Conservation (phyloP, 2,888 invertebrate species). For the Amaurobius ferox region DNA sequence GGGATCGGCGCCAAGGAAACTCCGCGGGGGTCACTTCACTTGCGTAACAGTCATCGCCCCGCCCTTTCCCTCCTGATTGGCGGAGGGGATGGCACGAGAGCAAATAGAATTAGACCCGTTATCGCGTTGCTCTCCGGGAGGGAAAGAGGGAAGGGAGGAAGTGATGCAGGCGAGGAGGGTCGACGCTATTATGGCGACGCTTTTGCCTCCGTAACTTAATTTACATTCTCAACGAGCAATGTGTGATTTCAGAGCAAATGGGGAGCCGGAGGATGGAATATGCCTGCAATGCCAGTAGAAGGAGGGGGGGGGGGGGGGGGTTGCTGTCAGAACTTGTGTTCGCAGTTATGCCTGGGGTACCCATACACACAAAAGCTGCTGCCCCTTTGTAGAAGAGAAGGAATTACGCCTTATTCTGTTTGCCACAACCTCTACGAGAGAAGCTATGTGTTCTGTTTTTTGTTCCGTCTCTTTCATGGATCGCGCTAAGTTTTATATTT, state of each 20-base stretch:
- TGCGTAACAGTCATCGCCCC: conserved; percentile 64
- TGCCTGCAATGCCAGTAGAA: background rate
- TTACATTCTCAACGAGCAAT: conserved; percentile 68
- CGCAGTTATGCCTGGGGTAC: conserved; percentile 26
- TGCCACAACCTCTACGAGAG: background rate
- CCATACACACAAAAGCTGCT: conserved; percentile 49
- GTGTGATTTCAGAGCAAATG: conserved; percentile 64
- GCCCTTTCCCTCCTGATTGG: conserved; percentile 64
- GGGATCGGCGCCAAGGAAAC: conserved; percentile 63
- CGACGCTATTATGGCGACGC: conserved; percentile 64
- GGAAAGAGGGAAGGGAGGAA: background rate
- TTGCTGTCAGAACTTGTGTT: conserved; percentile 70
- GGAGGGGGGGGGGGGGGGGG: conserved; percentile 2
- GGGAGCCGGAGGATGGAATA: conserved; percentile 47
- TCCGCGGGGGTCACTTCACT: conserved; percentile 61
- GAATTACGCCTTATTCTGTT: conserved; percentile 11
- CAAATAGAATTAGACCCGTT: conserved; percentile 72
- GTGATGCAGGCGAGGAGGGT: background rate
- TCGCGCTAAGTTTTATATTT: no score
- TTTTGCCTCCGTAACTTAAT: conserved; percentile 71
- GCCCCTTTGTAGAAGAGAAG: conserved; percentile 35
- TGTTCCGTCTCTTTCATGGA: background rate
- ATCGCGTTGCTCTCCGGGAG: conserved; percentile 53
- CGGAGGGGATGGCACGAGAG: conserved; percentile 69
- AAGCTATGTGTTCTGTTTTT: conserved; percentile 24